phyloP scores from a whole-genome alignment of 2,797 vertebrate species.

The Taenioides sp. region DNA sequence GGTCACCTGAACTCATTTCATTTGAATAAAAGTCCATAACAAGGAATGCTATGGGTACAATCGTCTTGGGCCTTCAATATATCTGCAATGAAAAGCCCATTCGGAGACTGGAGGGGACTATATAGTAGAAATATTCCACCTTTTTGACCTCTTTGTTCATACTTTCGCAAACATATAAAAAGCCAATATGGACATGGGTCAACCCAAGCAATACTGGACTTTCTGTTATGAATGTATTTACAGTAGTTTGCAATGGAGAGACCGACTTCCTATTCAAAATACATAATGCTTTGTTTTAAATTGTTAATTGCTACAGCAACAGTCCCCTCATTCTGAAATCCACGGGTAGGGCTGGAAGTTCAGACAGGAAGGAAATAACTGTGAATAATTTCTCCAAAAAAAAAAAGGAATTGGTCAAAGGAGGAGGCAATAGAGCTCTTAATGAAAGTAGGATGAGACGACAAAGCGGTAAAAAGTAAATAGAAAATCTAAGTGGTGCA shows the following conservation, averaged over 20 bases:
- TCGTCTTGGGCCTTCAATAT: background rate
- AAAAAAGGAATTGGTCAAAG: slow-evolving; percentile 18
- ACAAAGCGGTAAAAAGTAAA: slow-evolving; percentile 25
- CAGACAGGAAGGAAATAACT: slow-evolving; percentile 42
- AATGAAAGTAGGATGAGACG: slow-evolving; percentile 28
- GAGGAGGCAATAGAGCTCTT: background rate
- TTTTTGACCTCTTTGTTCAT: background rate
- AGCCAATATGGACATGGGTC: background rate
- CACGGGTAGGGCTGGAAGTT: slow-evolving; percentile 11
- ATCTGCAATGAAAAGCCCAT: background rate
- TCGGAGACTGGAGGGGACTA: background rate
- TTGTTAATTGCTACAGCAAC: no score
- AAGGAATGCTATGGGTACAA: slow-evolving; percentile 3
- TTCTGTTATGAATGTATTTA: slow-evolving; percentile 13
- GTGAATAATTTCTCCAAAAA: slow-evolving; percentile 59
- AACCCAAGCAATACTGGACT: background rate
- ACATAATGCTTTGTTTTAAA: no score
- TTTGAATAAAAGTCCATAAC: slow-evolving; percentile 17
- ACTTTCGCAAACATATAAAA: slow-evolving; percentile 4
- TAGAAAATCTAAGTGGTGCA: slow-evolving; percentile 15
- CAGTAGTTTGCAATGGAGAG: slow-evolving; percentile 24
- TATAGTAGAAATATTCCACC: background rate
- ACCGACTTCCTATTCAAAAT: background rate
- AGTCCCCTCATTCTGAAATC: no score
- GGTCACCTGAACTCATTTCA: slow-evolving; percentile 17